Evolutionary conservation across 2,797 vertebrate species (phyloP), one percentile per base, ranked within the genome.

Genomic region (Adelosebastes latens): DNA sequence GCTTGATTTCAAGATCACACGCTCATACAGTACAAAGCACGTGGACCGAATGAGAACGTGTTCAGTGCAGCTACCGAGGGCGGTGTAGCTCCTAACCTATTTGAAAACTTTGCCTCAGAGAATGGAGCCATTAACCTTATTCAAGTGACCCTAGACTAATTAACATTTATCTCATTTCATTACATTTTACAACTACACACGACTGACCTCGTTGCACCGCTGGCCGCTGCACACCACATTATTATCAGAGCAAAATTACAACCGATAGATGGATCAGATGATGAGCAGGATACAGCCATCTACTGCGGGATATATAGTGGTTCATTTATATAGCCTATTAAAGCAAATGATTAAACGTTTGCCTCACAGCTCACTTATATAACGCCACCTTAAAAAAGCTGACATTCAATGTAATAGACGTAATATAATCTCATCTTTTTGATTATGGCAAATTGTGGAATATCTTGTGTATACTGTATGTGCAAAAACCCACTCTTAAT

Each of bases 131-230:
- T 86, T 84, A 84, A 86, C 84, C 69, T 87, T 62, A 46, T 77
- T 79, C 55, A 65, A 84, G 59, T 81, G 78, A 89, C 70, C 81
- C 74, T 11, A 16, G 49, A 77, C 66, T 82, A 89, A 91, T 87
- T 83, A 87, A 75, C 75, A 85, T 86, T 83, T 68, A 88, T 89
- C 72, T 80, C 42, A 86, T 84, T 88, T 80, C 62, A 77, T 90
- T 84, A 85, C 60, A 81, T 89, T 80, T 80, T 61, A 71, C 62
- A 78, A 86, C 42, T 60, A 59, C 67, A 79, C 72, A 82, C 20
- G n/a, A 56, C 65, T 80, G 83, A 81, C 82, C 79, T 84, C 8
- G 42, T 20, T 53, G 68, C 79, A 80, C 80, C 18, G 62, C 86
- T 60, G 36, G 65, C 2, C 65, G 77, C 42, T 70, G 82, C 34